Conservation (phyloP, 2,113 vertebrate species). For the Pedionomus torquatus region DNA sequence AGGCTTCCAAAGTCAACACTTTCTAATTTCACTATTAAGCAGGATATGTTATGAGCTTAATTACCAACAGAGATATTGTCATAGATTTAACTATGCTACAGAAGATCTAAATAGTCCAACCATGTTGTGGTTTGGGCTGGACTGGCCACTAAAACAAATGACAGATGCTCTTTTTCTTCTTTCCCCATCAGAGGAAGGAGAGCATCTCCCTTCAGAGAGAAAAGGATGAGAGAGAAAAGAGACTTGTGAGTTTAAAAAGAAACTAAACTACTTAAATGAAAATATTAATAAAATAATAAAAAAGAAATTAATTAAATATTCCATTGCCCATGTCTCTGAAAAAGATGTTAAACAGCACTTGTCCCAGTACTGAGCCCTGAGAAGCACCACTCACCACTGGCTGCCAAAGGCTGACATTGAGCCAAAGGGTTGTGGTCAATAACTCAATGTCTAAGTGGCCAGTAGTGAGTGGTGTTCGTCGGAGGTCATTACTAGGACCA, state of each 20-base stretch:
- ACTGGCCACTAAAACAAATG: background rate
- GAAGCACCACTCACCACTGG: too few species aligned
- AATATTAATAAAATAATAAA: background rate
- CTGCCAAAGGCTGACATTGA: too few species aligned
- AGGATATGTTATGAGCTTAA: background rate
- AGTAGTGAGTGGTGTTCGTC: too few species aligned
- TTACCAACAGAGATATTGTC: background rate
- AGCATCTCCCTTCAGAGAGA: background rate
- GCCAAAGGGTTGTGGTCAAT: too few species aligned
- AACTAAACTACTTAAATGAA: background rate
- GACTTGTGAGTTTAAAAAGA: background rate
- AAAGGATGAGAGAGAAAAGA: background rate
- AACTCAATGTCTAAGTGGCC: too few species aligned
- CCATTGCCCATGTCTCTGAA: too few species aligned
- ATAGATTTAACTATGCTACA: background rate
- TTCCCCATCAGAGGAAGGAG: background rate
- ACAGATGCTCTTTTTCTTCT: background rate
- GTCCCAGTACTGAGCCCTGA: too few species aligned
- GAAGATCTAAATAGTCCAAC: background rate
- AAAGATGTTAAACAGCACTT: too few species aligned
- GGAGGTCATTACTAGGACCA: too few species aligned
- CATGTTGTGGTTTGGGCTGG: background rate
- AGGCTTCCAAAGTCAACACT: background rate
- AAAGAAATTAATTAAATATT: background rate
- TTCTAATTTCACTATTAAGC: background rate